phyloP scores from a whole-genome alignment of 2,113 vertebrate genomes.

The Oryzias melastigma region DNA sequence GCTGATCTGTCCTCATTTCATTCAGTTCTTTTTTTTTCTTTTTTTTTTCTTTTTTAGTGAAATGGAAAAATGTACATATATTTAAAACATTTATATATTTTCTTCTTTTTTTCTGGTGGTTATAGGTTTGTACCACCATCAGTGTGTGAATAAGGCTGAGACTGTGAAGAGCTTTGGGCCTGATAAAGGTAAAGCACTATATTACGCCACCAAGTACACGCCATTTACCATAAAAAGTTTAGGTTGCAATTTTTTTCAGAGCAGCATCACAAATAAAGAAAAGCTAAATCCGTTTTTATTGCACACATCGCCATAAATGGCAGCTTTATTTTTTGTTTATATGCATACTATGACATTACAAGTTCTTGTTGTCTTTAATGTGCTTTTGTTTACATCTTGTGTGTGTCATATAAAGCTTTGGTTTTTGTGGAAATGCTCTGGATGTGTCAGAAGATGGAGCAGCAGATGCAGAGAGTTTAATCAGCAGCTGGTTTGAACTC shows the following conservation, averaged over 20 bases:
- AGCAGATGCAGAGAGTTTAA: conserved; percentile 25
- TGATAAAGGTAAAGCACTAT: too few relatives aligned
- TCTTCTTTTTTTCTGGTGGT: too few relatives aligned
- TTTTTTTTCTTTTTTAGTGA: too few relatives aligned
- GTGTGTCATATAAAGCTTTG: not conserved
- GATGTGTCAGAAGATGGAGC: conserved; percentile 19
- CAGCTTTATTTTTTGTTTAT: not conserved
- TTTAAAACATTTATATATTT: not conserved
- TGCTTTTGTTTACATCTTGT: not conserved
- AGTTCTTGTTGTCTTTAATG: not conserved
- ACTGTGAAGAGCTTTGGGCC: too few relatives aligned
- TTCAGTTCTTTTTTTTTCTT: not conserved
- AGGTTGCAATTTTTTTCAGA: not conserved
- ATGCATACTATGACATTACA: not conserved
- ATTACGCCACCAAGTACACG: too few relatives aligned
- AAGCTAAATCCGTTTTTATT: not conserved
- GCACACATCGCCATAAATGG: not conserved
- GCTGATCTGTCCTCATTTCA: not conserved
- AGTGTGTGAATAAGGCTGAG: too few relatives aligned
- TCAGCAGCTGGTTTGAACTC: conserved; percentile 27
- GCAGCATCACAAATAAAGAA: not conserved
- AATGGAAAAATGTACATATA: not conserved
- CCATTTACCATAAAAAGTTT: not conserved
- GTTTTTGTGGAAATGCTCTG: not conserved
- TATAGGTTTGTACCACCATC: too few relatives aligned